Base-by-base conservation (phyloP, 2,113 vertebrate species). In the Pica pica region DNA sequence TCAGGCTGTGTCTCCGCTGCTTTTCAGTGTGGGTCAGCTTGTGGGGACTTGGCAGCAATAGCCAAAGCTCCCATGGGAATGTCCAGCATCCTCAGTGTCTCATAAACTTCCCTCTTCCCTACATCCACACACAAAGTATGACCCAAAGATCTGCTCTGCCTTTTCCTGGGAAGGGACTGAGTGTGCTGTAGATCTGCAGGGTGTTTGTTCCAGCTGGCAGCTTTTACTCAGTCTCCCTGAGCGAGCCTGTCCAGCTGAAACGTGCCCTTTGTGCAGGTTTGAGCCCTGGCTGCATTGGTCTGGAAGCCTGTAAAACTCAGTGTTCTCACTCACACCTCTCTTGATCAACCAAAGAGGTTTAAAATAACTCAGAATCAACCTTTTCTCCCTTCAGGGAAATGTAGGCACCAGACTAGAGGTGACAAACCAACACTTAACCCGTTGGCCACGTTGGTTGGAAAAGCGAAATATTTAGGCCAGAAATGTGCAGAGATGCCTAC, bases 121-220 rank as follows among this genome's bases (percentile, higher is more conserved):
- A 16, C 53, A 87, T 57, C 28, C 41, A 35, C 2, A 1, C 3
- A 6, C 16, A 69, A 53, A 73, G 74, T 1, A 1, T n/a, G 42
- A 56, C 47, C 31, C 27, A 57, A 77, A 78, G 50, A 15, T 60
- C 26, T 46, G 22, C 37, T 60, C 61, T 74, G 71, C 33, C 50
- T 79, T 89, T 65, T 65, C 50, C 2, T 4, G 33, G 52, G 41
- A 41, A 60, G 83, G 41, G 16, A 37, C 35, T 83, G 28, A 78
- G 44, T 0, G 7, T 37, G 37, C 57, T 76, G 1, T n/a, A 16
- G n/a, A 14, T 44, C 53, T 74, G 31, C 55, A 63, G 1, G 1
- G 17, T 42, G 35, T 70, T 70, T 71, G 33, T 53, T 77, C 37
- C 47, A 57, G 27, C 52, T 85, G 49, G 30, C 42, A 76, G n/a